Percentiles rank a stretch among this genome's conserved stretches.
Evolutionary conservation across 2,113 vertebrate genomes (phyloP).

Genomic region (Naja naja): DNA sequence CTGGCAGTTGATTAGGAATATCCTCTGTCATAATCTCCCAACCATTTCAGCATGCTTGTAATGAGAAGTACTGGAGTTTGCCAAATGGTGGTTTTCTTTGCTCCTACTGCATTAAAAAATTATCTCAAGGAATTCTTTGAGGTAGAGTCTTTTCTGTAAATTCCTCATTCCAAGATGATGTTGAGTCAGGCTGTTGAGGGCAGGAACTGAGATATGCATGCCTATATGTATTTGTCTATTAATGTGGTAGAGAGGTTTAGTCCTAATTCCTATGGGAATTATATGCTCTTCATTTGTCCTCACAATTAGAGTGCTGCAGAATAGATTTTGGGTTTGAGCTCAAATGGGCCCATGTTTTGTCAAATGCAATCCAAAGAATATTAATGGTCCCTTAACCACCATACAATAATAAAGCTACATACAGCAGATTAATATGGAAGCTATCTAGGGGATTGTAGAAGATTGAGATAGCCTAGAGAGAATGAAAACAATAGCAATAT

Average conservation of each 20-base stretch:
- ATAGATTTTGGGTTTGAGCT: conserved; percentile 79
- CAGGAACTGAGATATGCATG: conserved; percentile 70
- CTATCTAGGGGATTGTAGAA: conserved; percentile 74
- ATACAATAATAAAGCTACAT: conserved; percentile 78
- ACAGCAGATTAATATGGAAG: conserved; percentile 74
- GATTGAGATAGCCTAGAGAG: conserved; percentile 72
- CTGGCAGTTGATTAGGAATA: conserved; percentile 5
- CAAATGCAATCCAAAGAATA: conserved; percentile 74
- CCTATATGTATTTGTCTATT: background rate
- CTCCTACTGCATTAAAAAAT: conserved; percentile 69
- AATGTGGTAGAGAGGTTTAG: conserved; percentile 71
- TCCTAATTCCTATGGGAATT: conserved; percentile 77
- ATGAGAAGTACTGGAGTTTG: conserved; percentile 72
- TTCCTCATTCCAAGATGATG: conserved; percentile 80
- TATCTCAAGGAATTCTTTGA: conserved; percentile 50
- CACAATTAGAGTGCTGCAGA: conserved; percentile 76
- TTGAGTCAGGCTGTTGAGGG: conserved; percentile 79
- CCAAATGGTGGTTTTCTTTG: conserved; percentile 64
- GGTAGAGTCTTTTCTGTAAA: conserved; percentile 77
- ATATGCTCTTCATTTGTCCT: conserved; percentile 85
- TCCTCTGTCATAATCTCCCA: conserved; percentile 52
- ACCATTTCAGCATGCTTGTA: conserved; percentile 63
- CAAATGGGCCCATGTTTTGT: conserved; percentile 82
- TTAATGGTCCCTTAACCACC: conserved; percentile 72
- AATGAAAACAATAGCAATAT: conserved; percentile 68